Base-by-base conservation (phyloP, 92 coral and sea anemone species). In the Bergia puertoricense region DNA sequence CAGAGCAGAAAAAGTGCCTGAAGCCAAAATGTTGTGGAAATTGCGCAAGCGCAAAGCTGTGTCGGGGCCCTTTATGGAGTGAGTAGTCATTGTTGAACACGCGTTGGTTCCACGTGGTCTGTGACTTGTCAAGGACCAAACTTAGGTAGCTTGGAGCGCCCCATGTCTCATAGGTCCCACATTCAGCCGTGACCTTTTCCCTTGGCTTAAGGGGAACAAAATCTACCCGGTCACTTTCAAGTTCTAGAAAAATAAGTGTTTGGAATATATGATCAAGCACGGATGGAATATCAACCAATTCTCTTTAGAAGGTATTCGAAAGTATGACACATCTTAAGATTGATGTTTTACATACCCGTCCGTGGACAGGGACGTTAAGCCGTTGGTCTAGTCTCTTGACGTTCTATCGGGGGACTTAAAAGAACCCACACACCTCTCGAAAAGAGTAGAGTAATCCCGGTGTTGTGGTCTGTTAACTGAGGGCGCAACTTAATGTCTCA, bases 1-100 rank as follows among this genome's bases (percentile, higher is more conserved):
- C 98, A 14, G 81, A 75, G 76, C 98, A 95, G 69, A 86, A 82
- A 71, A 93, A 95, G 67, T 91, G 96, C 43, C 94, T 88, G 72
- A 80, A 79, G 36, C 94, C 92, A 41, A 92, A 92, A 71, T 89
- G 86, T 30, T 65, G 83, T 59, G 94, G 94, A 71, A 89, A 89
- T 39, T 89, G 92, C 10, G 88, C 91, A 54, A 92, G 85, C 50
- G 95, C 81, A 68, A 82, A 74, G 22, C 82, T 85, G 66, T 68
- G 86, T 7, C 89, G 92, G 20, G 82, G 50, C 86, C 93, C 91
- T 65, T 88, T 89, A 46, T 90, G 82, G 79, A 91, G 56, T 9
- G 93, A 92, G 74, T 93, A 93, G 80, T 95, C 96, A 20, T 90
- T 91, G 76, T 86, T 89, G 71, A 91, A 95, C 2, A 92, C 89